These are phyloP conservation scores for Acanthisitta chloris DNA, from an alignment of 2,113 vertebrate genomes.

Conservation along the genomic window DNA sequence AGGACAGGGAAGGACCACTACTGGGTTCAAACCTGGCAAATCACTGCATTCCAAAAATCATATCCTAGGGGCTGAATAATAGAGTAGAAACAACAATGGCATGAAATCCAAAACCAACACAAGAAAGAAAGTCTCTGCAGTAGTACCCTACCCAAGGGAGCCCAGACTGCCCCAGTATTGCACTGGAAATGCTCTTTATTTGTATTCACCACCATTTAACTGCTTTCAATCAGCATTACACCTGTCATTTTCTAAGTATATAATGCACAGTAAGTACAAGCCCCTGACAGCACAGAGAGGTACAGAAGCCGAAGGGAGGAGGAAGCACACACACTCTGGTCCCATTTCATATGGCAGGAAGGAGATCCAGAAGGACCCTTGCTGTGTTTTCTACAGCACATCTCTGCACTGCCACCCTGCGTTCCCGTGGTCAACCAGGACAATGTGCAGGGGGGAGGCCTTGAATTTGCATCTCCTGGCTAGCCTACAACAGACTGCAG, in stretches of 20 bases:
- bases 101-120: not conserved
- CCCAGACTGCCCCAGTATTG: not conserved
- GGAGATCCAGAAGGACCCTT: not conserved
- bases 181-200: not conserved
- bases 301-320: not conserved
- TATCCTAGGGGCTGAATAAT: not conserved
- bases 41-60: not conserved
- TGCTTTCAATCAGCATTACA: not conserved
- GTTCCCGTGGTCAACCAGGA: not conserved
- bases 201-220: not conserved
- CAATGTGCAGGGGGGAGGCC: fast-evolving
- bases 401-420: fast-evolving
- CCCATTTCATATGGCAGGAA: fast-evolving
- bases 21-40: not conserved
- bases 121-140: not conserved
- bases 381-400: fast-evolving
- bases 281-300: not conserved
- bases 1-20: not conserved
- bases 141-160: not conserved
- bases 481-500: not conserved
- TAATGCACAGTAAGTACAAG: not conserved
- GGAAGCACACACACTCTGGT: not conserved
- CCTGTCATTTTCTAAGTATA: not conserved
- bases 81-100: not conserved
- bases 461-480: not conserved